Evolutionary conservation across 2,797 vertebrate genomes (phyloP), one percentile per base, ranked within the genome.

Genomic region (Rhinichthys osculus): DNA sequence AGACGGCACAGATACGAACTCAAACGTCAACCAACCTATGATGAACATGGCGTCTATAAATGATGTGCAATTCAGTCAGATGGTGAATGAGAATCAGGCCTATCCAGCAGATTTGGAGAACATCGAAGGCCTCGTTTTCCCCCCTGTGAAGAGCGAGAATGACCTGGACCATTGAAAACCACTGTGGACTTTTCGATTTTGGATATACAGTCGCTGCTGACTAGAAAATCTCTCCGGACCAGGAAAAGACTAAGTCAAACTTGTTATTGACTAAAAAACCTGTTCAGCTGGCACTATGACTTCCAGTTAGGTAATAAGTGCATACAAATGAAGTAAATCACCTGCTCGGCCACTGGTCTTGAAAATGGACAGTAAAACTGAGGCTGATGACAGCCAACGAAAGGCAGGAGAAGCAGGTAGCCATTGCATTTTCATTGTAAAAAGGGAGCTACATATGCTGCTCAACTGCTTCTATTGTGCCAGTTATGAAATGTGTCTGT

Each of bases 41-140:
- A 91, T 89, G 88, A 93, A 95, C 91, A 90, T 95, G 78, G 57
- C 92, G 19, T 90, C 92, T 50, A 94, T 91, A 81, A 92, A 84
- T 10, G 96, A 96, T 81, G 11, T 91, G 40, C 93, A 94, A 84
- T 94, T 95, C 86, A 94, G 88, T 90, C 93, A 90, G 91, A 92
- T 95, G 0, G 91, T 95, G 82, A 94, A 89, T 1, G 94, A 94
- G 89, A 94, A 7, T 85, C 94, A 94, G 64, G 77, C 88, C 62
- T 50, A 33, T 52, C 69, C 2, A 89, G 86, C 86, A 1, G 84
- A 5, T 40, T 40, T 85, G n/a, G 93, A 94, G n/a, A 82, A 71
- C 47, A 62, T 85, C 72, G 5, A 92, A 88, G 89, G 93, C 91
- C 30, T 76, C 47, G 7, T 74, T 57, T 83, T 69, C 82, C 33